Conservation (phyloP, 2,888 invertebrate species). For the Eucriotettix oculatus region DNA sequence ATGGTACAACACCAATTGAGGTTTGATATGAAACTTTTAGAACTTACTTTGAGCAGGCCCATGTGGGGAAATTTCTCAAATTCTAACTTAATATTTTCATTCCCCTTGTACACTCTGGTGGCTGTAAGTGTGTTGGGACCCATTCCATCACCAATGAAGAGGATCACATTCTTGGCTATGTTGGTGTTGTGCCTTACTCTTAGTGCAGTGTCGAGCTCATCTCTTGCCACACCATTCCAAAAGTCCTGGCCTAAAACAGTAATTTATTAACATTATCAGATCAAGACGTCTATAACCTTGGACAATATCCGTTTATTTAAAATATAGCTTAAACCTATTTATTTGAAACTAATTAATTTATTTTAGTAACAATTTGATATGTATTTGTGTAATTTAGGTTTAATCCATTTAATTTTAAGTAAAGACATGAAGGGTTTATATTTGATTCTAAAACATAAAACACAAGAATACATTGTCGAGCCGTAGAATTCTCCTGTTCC, state of each 20-base stretch:
- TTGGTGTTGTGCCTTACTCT: background rate
- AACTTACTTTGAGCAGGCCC: constrained; percentile 32
- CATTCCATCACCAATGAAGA: constrained; percentile 54
- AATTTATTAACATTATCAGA: background rate
- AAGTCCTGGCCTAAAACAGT: background rate
- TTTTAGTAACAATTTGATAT: too few species aligned
- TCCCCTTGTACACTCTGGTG: constrained; percentile 43
- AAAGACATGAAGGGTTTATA: too few species aligned
- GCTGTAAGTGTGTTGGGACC: constrained; percentile 43
- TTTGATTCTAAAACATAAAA: too few species aligned
- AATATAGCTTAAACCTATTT: too few species aligned
- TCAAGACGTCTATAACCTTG: too few species aligned
- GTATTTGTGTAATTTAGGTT: too few species aligned
- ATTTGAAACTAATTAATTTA: too few species aligned
- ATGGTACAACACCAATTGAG: too few species aligned
- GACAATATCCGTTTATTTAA: too few species aligned
- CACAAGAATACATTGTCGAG: too few species aligned
- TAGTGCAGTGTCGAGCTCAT: background rate
- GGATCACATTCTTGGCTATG: constrained; percentile 42
- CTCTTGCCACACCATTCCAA: background rate
- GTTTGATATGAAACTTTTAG: background rate
- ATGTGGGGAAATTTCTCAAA: constrained; percentile 44
- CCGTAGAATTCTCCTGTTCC: too few species aligned
- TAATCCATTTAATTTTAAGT: too few species aligned
- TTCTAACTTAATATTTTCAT: constrained; percentile 38